Evolutionary conservation across 2,113 vertebrate genomes (phyloP).

Genomic region (Thryonomys swinderianus): DNA sequence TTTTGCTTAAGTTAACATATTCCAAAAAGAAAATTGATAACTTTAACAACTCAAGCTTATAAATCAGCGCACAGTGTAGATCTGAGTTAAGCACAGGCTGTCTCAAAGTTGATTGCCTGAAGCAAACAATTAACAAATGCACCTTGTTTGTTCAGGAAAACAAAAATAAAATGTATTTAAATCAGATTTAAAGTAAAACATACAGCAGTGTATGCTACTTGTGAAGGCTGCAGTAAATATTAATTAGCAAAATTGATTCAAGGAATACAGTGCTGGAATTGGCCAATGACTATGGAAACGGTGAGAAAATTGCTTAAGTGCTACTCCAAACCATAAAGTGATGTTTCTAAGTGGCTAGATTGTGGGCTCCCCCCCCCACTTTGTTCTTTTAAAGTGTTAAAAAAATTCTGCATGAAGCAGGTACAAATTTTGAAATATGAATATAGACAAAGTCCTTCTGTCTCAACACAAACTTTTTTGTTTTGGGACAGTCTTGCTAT

Average conservation of each 20-base stretch:
- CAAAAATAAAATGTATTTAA: constrained; percentile 45
- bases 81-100: background rate
- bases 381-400: background rate
- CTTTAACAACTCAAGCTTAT: background rate
- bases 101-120: constrained; percentile 23
- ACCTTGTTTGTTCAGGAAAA: background rate
- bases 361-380: background rate
- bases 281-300: constrained; percentile 9
- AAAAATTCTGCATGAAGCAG: constrained; percentile 21
- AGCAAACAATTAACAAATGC: constrained; percentile 37
- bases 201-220: constrained; percentile 1
- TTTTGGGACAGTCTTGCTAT: background rate
- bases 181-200: constrained; percentile 34
- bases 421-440: constrained; percentile 46
- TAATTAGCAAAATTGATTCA: constrained; percentile 35
- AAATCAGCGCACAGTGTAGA: background rate
- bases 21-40: background rate
- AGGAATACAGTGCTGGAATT: constrained; percentile 44
- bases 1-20: constrained; percentile 54
- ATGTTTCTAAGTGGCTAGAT: constrained; percentile 14
- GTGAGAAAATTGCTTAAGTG: constrained; percentile 1
- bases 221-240: constrained; percentile 1
- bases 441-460: background rate
- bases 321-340: constrained; percentile 11
- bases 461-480: background rate